Conservation (phyloP, 2,888 invertebrate species). For the Drosophila cognata region DNA sequence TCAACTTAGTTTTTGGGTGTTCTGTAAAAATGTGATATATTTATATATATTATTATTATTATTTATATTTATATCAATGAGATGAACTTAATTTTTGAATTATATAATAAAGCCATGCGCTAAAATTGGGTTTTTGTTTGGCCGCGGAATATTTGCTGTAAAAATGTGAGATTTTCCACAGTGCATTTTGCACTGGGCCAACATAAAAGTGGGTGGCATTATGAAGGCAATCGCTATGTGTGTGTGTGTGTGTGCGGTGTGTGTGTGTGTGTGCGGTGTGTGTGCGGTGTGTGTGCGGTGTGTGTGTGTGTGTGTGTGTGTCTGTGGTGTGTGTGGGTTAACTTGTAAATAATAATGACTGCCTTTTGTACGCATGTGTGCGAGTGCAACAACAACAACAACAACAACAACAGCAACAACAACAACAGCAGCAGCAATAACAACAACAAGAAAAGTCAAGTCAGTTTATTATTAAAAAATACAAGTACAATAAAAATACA, state of each 20-base stretch:
- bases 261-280: slow-evolving; percentile 6
- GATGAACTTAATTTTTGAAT: not conserved
- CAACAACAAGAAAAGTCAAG: slow-evolving; percentile 56
- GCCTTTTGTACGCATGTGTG: slow-evolving; percentile 67
- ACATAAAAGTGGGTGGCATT: slow-evolving; percentile 47
- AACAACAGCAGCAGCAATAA: too few species aligned
- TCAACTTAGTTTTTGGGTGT: not conserved
- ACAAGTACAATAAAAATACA: slow-evolving; percentile 73
- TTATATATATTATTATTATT: not conserved
- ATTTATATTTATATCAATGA: not conserved
- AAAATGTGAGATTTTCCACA: slow-evolving; percentile 22
- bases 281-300: not conserved
- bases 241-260: slow-evolving; percentile 15
- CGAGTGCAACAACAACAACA: slow-evolving; percentile 37
- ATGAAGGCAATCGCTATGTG: not conserved
- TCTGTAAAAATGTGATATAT: not conserved
- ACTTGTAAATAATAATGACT: slow-evolving; percentile 48
- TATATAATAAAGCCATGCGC: not conserved
- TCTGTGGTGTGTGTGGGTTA: not conserved
- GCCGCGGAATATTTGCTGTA: not conserved
- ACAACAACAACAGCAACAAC: not conserved
- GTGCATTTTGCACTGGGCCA: slow-evolving; percentile 37
- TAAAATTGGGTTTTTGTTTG: not conserved
- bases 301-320: slow-evolving; percentile 6
- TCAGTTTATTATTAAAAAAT: slow-evolving; percentile 73